These are phyloP conservation scores for Aphelenchoides avenae DNA, from an alignment of 1,140 invertebrate species.

Conservation along the genomic window DNA sequence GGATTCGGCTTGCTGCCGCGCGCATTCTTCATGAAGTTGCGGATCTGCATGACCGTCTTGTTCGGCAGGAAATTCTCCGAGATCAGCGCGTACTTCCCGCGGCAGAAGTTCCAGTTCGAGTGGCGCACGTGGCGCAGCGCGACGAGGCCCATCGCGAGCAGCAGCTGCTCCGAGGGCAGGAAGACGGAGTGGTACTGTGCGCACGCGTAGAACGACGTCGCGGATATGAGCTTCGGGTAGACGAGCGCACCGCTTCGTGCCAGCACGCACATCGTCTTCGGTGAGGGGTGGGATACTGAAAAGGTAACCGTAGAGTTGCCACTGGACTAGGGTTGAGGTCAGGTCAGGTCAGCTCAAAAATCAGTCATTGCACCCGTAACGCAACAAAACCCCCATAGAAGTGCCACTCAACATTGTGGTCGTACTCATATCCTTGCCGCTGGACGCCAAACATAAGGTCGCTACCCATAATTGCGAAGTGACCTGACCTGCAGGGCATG, in stretches of 20 bases:
- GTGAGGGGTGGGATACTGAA: no score
- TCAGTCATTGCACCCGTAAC: no score
- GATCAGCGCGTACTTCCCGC: slow-evolving; percentile 31
- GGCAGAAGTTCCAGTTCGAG: slow-evolving; percentile 13
- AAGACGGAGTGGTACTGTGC: slow-evolving; percentile 2
- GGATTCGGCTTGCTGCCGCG: slow-evolving; percentile 8
- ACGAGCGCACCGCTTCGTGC: slow-evolving; percentile 21
- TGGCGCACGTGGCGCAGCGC: slow-evolving; percentile 23
- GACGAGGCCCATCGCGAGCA: slow-evolving; percentile 23
- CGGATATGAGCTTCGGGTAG: slow-evolving; percentile 31
- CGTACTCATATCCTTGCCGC: no score
- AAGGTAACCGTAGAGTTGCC: no score
- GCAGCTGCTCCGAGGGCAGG: slow-evolving; percentile 25
- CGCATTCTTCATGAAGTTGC: slow-evolving; percentile 40
- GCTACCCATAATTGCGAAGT: no score
- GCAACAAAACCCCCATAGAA: no score
- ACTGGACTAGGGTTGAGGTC: no score
- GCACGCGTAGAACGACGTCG: slow-evolving; percentile 2
- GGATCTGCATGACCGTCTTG: slow-evolving; percentile 35
- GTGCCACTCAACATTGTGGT: no score
- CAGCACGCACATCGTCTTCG: slow-evolving; percentile 36
- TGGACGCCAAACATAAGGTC: no score
- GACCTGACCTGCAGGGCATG: no score
- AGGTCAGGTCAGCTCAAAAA: no score
- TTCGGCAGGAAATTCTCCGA: slow-evolving; percentile 32